Evolutionary conservation across 2,797 vertebrate species (phyloP).

Genomic region (Phrynocephalus guinanensis): DNA sequence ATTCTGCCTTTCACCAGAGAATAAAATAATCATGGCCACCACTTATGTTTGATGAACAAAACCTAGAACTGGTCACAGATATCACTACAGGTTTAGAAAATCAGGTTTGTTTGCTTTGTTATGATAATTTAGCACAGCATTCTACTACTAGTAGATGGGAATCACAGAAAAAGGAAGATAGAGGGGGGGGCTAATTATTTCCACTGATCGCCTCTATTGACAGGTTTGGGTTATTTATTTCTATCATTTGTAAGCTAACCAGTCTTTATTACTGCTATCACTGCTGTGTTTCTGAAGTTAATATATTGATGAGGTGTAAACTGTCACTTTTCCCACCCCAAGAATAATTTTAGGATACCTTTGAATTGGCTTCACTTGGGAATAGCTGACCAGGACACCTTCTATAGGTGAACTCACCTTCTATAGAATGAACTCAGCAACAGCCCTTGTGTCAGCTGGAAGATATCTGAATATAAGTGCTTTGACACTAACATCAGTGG

Average conservation of each 20-base stretch:
- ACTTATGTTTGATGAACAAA: background rate
- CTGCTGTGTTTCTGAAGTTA: background rate
- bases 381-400: background rate
- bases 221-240: conserved; percentile 14
- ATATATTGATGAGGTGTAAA: background rate
- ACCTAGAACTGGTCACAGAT: background rate
- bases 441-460: background rate
- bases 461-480: background rate
- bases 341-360: background rate
- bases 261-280: background rate
- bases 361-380: background rate
- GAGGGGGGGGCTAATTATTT: conserved; percentile 14
- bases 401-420: background rate
- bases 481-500: background rate
- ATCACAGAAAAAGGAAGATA: conserved; percentile 2
- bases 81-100: conserved; percentile 12
- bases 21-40: background rate
- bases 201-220: conserved; percentile 5
- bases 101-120: conserved; percentile 12
- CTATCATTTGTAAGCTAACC: background rate
- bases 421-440: background rate
- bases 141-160: background rate
- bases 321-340: background rate
- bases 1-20: conserved; percentile 1
- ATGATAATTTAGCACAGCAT: conserved; percentile 10